Percentiles rank a stretch among this genome's conserved stretches.
Evolutionary conservation across 1,140 invertebrate genomes (phyloP).

Genomic region (Lutraria rhynchaena): DNA sequence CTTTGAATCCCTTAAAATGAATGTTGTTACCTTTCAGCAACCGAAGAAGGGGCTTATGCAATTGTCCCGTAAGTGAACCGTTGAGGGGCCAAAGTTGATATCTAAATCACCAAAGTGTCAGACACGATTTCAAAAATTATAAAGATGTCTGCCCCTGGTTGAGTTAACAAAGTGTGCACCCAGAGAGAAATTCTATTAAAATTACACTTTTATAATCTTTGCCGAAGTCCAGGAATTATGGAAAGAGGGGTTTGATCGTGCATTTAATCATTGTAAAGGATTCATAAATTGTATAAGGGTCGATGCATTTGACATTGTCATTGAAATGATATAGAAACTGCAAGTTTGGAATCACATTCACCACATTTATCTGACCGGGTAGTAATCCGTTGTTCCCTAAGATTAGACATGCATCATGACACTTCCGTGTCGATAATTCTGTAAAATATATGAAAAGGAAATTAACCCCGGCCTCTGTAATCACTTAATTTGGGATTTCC

Average conservation of each 20-base stretch:
- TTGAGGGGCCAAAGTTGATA: constrained; percentile 54
- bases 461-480: not conserved
- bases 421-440: not conserved
- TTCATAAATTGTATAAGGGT: constrained; percentile 59
- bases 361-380: too few species aligned
- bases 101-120: constrained; percentile 33
- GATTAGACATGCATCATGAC: not conserved
- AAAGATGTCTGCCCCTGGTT: constrained; percentile 40
- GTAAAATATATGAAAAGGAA: not conserved
- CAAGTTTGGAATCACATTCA: too few species aligned
- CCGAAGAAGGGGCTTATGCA: constrained; percentile 47
- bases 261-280: constrained; percentile 17
- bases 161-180: constrained; percentile 43
- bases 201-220: constrained; percentile 55
- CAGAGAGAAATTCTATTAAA: constrained; percentile 31
- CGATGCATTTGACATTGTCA: constrained; percentile 48
- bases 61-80: constrained; percentile 58
- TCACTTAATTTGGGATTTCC: not conserved
- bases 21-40: constrained; percentile 28
- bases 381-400: too few species aligned
- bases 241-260: constrained; percentile 1
- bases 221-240: constrained; percentile 40
- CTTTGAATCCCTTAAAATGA: constrained; percentile 14
- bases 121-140: constrained; percentile 15
- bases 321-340: not conserved